Base-by-base conservation (phyloP, 2,888 invertebrate genomes). In the Platynereis dumerilii region DNA sequence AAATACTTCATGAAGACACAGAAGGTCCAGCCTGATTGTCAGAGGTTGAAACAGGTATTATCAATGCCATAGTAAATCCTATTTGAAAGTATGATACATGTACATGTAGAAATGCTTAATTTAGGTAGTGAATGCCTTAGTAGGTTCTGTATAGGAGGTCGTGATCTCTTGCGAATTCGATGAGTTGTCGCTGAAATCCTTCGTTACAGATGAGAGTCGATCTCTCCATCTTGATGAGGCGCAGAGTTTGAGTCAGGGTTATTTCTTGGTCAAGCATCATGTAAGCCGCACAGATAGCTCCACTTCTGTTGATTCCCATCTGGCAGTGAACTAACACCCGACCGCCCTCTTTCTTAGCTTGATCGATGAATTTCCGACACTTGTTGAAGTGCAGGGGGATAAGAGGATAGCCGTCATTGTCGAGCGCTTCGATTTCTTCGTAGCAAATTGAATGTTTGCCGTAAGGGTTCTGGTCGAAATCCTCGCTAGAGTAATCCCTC, bases 241-340 rank as follows among this genome's bases (percentile, higher is more conserved):
- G 53, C 34, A 72, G 56, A 0, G 67, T 65, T 24, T 66, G 58
- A 22, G 69, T 26, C 29, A 72, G 60, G 20, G 67, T 68, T 28
- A 69, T 44, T 26, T 63, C 28, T 27, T 62, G 52, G 22, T 55
- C 27, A n/a, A 65, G 58, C 62, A 72, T 66, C 39, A 69, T 29
- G 53, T 72, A 72, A 26, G 72, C 72, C 7, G 68, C 48, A 45
- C 72, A 71, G 15, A 72, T 63, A 22, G 72, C 67, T n/a, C 64
- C 69, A 48, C 72, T 72, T 1, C 72, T 57, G 64, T 72, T 72
- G 28, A 72, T 60, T 0, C 72, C 70, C 45, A 72, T 57, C 39
- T 70, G 69, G 59, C 72, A 72, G 54, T 72, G 72, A 12, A 72
- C 69, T 42, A 72, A 52, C 26, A 57, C 69, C 44, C 64, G 52